phyloP scores from a whole-genome alignment of 2,888 invertebrate genomes.

The Conus canariensis region DNA sequence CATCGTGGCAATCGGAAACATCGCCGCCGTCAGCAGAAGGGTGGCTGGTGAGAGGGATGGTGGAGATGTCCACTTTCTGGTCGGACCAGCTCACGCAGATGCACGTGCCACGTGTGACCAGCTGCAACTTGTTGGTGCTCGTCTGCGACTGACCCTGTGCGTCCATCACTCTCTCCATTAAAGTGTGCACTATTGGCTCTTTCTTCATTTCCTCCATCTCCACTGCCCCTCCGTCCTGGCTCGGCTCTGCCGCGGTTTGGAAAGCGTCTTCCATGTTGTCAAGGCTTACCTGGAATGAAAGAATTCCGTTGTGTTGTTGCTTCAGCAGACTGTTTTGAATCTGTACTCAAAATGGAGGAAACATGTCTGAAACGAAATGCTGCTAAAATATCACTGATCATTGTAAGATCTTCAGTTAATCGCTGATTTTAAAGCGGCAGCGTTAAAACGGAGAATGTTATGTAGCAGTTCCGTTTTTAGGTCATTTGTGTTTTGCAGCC shows the following conservation, averaged over 20 bases:
- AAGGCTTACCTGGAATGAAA: constrained; percentile 43
- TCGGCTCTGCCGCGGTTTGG: constrained; percentile 40
- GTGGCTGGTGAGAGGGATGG: constrained; percentile 36
- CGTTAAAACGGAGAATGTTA: no score
- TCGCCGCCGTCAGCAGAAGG: constrained; percentile 26
- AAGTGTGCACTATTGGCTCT: constrained; percentile 42
- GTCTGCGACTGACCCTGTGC: constrained; percentile 41
- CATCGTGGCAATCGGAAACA: not conserved
- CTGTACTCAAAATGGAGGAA: no score
- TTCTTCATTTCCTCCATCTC: constrained; percentile 40
- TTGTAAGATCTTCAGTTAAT: no score
- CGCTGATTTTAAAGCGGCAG: no score
- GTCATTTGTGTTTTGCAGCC: no score
- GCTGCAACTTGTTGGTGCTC: constrained; percentile 46
- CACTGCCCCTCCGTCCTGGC: not conserved
- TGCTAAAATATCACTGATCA: no score
- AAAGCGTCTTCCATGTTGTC: constrained; percentile 50
- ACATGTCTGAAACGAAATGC: no score
- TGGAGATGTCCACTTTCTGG: constrained; percentile 58
- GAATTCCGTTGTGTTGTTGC: no score
- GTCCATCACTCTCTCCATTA: constrained; percentile 50
- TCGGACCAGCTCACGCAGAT: constrained; percentile 55
- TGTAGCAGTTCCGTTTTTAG: no score
- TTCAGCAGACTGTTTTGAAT: no score
- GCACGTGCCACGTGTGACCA: constrained; percentile 52